These are phyloP conservation scores for Eumeta japonica DNA, from an alignment of 1,140 invertebrate genomes.

Conservation along the genomic window DNA sequence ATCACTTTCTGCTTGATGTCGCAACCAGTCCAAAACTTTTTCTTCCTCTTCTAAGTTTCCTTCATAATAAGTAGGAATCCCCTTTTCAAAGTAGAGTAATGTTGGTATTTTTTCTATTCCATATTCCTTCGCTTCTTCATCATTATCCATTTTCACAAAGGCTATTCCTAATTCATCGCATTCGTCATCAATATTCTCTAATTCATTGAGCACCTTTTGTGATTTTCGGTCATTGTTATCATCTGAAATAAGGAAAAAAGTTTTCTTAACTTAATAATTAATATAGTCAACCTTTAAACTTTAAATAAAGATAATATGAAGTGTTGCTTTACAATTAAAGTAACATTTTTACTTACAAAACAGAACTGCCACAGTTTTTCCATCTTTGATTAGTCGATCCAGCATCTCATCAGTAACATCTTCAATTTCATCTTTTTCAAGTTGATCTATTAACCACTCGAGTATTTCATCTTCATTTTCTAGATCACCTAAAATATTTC, in stretches of 20 bases:
- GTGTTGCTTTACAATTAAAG: neutral
- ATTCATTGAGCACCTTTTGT: constrained; percentile 79
- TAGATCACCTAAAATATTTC: constrained; percentile 71
- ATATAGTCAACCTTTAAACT: constrained; percentile 1
- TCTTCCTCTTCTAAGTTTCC: constrained; percentile 90
- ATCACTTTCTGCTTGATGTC: constrained; percentile 80
- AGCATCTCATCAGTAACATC: constrained; percentile 93
- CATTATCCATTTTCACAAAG: constrained; percentile 92
- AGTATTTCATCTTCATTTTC: constrained; percentile 89
- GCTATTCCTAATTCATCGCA: constrained; percentile 83
- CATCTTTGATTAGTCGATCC: constrained; percentile 83
- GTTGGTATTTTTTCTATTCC: constrained; percentile 85
- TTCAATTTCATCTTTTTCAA: constrained; percentile 92
- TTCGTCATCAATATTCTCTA: constrained; percentile 95
- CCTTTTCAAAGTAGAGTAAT: constrained; percentile 88
- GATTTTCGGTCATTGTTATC: constrained; percentile 89
- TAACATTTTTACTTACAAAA: constrained; percentile 74
- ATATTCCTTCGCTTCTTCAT: constrained; percentile 85
- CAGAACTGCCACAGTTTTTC: constrained; percentile 84
- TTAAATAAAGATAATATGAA: constrained; percentile 5
- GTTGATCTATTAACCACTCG: constrained; percentile 81
- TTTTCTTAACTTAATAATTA: neutral
- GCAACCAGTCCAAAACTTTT: constrained; percentile 84
- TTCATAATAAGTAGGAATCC: constrained; percentile 83
- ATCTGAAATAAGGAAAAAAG: constrained; percentile 72